Percentiles rank a stretch among this genome's conserved stretches.
These are phyloP conservation scores for Trematomus loennbergii DNA, from an alignment of 2,113 vertebrate genomes.

Conservation along the genomic window DNA sequence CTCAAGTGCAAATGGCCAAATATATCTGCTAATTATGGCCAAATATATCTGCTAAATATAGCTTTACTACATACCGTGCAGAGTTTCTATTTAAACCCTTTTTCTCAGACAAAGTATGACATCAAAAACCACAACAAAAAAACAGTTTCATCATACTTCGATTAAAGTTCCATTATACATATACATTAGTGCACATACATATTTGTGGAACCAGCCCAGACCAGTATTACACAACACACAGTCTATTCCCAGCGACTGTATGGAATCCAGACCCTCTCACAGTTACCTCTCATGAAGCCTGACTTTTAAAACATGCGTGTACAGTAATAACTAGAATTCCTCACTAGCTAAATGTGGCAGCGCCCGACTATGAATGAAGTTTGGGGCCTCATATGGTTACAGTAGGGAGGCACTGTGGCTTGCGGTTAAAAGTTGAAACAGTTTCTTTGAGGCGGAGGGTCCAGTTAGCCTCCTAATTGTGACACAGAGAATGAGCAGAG, in stretches of 20 bases:
- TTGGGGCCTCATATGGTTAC: not conserved
- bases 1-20: not conserved
- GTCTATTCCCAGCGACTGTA: conserved; percentile 22
- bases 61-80: too few relatives aligned
- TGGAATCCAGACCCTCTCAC: not conserved
- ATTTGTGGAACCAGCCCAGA: not conserved
- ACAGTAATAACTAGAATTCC: conserved; percentile 43
- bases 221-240: conserved; percentile 14
- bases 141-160: not conserved
- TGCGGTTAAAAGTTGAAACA: conserved; percentile 20
- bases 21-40: not conserved
- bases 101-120: not conserved
- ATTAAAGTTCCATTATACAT: not conserved
- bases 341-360: conserved; percentile 12
- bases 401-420: conserved; percentile 25
- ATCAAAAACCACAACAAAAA: not conserved
- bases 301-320: not conserved
- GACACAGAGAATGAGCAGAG: too few relatives aligned
- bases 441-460: conserved; percentile 44
- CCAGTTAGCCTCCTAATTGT: conserved; percentile 12
- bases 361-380: conserved; percentile 27
- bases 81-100: too few relatives aligned
- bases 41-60: too few relatives aligned
- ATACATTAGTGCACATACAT: not conserved
- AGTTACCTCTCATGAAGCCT: conserved; percentile 19